phyloP scores from a whole-genome alignment of 2,113 vertebrate genomes.

The Myrmophylax atrothorax region DNA sequence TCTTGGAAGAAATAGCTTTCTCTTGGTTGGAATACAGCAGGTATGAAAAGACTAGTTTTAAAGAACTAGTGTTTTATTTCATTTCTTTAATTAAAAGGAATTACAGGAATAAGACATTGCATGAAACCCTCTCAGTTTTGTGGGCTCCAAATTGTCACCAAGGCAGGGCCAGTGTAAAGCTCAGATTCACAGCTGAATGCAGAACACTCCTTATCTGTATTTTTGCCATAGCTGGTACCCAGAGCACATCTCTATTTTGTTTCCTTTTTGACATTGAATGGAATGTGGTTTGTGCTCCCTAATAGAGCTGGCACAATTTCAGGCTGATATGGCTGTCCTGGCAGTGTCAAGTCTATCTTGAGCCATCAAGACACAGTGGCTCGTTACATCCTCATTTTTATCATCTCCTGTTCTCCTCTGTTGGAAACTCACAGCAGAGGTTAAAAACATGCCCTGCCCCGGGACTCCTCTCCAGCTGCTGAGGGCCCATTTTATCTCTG shows the following conservation, averaged over 20 bases:
- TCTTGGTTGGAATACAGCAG: background rate
- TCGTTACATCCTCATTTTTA: background rate
- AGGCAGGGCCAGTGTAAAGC: background rate
- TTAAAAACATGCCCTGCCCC: conserved; percentile 28
- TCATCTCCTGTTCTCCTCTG: background rate
- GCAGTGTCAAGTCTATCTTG: conserved; percentile 20
- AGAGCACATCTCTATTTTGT: background rate
- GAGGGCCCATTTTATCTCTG: background rate
- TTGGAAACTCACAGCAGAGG: conserved; percentile 25
- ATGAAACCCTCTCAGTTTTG: background rate
- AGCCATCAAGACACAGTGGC: background rate
- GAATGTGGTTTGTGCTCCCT: background rate
- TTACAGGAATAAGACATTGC: background rate
- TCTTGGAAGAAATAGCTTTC: background rate
- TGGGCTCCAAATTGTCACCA: background rate
- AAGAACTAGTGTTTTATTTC: background rate
- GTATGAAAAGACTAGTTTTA: background rate
- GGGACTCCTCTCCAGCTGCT: conserved; percentile 16
- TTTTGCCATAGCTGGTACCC: background rate
- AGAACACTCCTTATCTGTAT: background rate
- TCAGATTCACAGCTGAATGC: background rate
- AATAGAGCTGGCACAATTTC: background rate
- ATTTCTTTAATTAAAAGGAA: background rate
- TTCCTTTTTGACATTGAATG: conserved; percentile 3
- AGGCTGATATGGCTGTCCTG: conserved; percentile 20